Percentiles rank a stretch among this genome's conserved stretches.
phyloP scores from a whole-genome alignment of 2,113 vertebrate genomes.

The Suricata suricatta region DNA sequence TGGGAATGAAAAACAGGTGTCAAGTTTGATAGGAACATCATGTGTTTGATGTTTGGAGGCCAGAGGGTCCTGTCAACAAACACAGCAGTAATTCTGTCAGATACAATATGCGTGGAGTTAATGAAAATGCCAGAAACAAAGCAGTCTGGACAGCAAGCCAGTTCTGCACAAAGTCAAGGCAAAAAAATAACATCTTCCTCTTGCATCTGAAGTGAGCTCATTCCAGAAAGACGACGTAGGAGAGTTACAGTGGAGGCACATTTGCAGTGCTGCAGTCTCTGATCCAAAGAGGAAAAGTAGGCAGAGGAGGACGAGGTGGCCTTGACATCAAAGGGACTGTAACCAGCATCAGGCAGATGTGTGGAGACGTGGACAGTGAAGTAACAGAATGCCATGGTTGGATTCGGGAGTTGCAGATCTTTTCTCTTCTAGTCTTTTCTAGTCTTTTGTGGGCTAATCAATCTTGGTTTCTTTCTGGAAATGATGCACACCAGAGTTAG shows the following conservation, averaged over 20 bases:
- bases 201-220: not conserved
- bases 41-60: slow-evolving; percentile 72
- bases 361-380: rapidly evolving
- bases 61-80: slow-evolving; percentile 75
- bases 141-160: not conserved
- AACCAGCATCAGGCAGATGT: not conserved
- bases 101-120: slow-evolving; percentile 70
- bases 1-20: slow-evolving; percentile 84
- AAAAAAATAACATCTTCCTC: not conserved
- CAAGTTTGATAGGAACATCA: slow-evolving; percentile 78
- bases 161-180: not conserved
- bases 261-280: not conserved
- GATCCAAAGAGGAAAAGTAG: not conserved
- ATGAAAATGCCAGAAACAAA: slow-evolving; percentile 74
- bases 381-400: rapidly evolving
- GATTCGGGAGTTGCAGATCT: not conserved
- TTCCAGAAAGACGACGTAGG: not conserved
- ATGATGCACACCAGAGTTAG: not conserved
- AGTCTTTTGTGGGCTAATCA: not conserved
- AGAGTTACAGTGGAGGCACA: not conserved
- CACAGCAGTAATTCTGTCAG: slow-evolving; percentile 78
- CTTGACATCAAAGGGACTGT: not conserved
- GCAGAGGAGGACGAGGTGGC: not conserved
- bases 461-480: not conserved
- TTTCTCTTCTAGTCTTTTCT: not conserved